Evolutionary conservation across 2,113 vertebrate genomes (phyloP), one percentile per base, ranked within the genome.

Genomic region (Scortum barcoo): DNA sequence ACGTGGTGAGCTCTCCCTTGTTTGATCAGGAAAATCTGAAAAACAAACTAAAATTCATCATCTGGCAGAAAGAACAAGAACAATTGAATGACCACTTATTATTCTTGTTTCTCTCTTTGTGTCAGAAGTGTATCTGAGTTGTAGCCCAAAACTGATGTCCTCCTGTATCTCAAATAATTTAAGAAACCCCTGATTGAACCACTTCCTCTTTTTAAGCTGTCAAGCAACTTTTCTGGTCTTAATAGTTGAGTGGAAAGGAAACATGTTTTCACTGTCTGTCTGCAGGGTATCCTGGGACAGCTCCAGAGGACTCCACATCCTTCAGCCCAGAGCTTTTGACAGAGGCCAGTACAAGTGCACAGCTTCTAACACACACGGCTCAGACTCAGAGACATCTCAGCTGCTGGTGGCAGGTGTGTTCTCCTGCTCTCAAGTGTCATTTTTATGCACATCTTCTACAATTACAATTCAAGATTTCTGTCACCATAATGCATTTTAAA

Each of bases 301-400:
- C 14, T 0, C 33, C 28, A 94, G 84, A 61, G 94, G 86, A 61
- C 72, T 97, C 36, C 95, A 95, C 86, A 96, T 99, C 83, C 60
- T 30, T 54, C 94, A 92, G 73, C 97, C 96, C 24, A 72, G 92
- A 24, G 85, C 20, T 11, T 93, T 89, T 63, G 97, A 99, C 0
- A 84, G 92, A 66, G 97, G 97, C 12, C 16, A 79, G 22, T 99
- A 98, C 42, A 91, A 86, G 19, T 99, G 97, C 84, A 90, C 91
- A 0, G 95, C 94, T 33, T 90, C 92, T 30, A 96, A 94, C 66
- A 83, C 76, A 5, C 92, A 94, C 0, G 96, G 96, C 3, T 96
- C 96, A 0, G 96, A 97, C 57, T 89, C 69, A 33, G 96, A 95
- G 88, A 93, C 87, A 2, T 97, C 96, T 2, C 79, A 91, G 16